Base-by-base conservation (phyloP, 2,113 vertebrate species). In the Elephas maximus region DNA sequence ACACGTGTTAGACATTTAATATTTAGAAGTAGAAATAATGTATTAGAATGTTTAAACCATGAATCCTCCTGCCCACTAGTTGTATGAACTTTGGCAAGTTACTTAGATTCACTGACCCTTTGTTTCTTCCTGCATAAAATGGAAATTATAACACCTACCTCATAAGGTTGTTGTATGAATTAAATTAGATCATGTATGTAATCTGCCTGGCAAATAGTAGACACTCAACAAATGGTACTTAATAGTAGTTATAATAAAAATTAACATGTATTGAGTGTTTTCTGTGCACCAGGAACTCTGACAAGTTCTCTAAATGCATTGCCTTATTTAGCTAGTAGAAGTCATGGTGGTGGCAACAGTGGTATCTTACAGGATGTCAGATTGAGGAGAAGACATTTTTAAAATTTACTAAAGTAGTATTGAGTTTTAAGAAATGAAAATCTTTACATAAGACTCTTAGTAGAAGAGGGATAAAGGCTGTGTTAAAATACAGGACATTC, bases 21-120 rank as follows among this genome's bases (percentile, higher is more conserved):
- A 80, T 87, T 96, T 17, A 87, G 60, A 88, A 94, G 37, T 23
- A 84, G 51, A 95, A 88, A 94, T n/a, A 65, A 86, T 30, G 1
- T 53, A 23, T 57, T 30, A 63, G 51, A 45, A 69, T 28, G 8
- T 41, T 23, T 48, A 24, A 91, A 80, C 10, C 23, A 77, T 26
- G 24, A 60, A n/a, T 73, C 33, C 48, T 8, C 91, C 84, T 37
- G 15, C 45, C 24, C 24, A 57, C 26, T 24, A 90, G 30, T 41
- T 53, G 24, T 23, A 9, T 53, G 28, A 78, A 30, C 11, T 87
- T 63, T 63, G 26, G 5, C 30, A 87, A 89, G 65, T 78, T 89
- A 65, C 33, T 62, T 67, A 69, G 30, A 67, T 6, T 89, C 57
- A 60, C 62, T 57, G 37, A 69, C 4, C 17, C 14, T 81, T 20